A percentile compares a stretch with the other conserved stretches of the same genome.
Conservation (phyloP, 2,113 vertebrate genomes). For the Galeopterus variegatus region DNA sequence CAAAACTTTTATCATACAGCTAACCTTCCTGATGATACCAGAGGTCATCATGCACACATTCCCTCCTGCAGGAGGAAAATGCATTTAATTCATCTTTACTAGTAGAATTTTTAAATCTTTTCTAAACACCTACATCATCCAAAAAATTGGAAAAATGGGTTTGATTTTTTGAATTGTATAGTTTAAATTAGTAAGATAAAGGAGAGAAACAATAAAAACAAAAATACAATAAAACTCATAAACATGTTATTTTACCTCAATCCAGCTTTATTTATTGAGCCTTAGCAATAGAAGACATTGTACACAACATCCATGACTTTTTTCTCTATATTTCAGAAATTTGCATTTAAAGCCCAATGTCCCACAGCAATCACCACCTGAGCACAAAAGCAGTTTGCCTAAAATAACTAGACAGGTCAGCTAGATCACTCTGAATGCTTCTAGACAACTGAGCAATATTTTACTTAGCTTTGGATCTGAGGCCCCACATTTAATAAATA, state of each 20-base stretch:
- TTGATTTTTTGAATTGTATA: not conserved
- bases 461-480: constrained; percentile 69
- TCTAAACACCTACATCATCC: constrained; percentile 14
- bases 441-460: constrained; percentile 64
- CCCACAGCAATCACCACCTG: constrained; percentile 62
- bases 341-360: constrained; percentile 63
- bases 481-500: constrained; percentile 61
- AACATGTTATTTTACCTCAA: not conserved
- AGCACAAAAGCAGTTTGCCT: constrained; percentile 61
- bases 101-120: not conserved
- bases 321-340: constrained; percentile 43
- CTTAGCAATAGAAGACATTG: constrained; percentile 9
- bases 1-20: not conserved
- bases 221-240: constrained; percentile 3
- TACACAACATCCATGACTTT: not conserved
- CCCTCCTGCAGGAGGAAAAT: constrained; percentile 37
- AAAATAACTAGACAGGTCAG: constrained; percentile 62
- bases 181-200: constrained; percentile 53
- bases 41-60: not conserved
- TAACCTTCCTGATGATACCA: not conserved
- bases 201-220: not conserved
- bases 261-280: not conserved
- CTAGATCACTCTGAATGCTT: not conserved
- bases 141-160: not conserved
- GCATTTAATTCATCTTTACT: not conserved